These are phyloP conservation scores for Todiramphus chloris DNA, from an alignment of 2,113 vertebrate genomes.

Conservation along the genomic window DNA sequence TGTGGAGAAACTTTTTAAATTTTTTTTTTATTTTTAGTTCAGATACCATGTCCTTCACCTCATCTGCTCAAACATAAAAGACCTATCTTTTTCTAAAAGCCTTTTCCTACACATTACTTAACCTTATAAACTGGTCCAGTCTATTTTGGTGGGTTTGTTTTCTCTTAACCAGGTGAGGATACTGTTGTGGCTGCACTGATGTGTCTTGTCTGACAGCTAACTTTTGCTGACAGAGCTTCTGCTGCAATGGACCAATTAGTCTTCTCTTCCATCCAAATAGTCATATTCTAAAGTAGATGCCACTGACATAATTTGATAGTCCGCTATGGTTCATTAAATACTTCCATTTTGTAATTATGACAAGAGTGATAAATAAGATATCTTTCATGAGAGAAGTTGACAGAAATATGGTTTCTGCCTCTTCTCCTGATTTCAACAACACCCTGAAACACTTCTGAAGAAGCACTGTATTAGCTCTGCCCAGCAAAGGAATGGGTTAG, in stretches of 20 bases:
- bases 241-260: neutral
- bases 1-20: neutral
- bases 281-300: neutral
- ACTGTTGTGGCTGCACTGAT: neutral
- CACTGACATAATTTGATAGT: neutral
- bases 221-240: neutral
- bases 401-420: neutral
- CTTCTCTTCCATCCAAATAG: neutral
- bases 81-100: neutral
- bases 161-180: neutral
- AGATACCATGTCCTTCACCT: accelerated
- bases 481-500: neutral
- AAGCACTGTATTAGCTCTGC: neutral
- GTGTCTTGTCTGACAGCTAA: neutral
- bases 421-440: neutral
- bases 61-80: neutral
- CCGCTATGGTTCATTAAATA: neutral
- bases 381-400: neutral
- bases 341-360: neutral
- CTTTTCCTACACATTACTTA: neutral
- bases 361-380: neutral
- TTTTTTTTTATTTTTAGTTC: neutral
- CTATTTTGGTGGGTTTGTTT: neutral
- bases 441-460: neutral
- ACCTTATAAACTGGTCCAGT: neutral